Base-by-base conservation (phyloP, 2,113 vertebrate genomes). In the Setophaga petechia region DNA sequence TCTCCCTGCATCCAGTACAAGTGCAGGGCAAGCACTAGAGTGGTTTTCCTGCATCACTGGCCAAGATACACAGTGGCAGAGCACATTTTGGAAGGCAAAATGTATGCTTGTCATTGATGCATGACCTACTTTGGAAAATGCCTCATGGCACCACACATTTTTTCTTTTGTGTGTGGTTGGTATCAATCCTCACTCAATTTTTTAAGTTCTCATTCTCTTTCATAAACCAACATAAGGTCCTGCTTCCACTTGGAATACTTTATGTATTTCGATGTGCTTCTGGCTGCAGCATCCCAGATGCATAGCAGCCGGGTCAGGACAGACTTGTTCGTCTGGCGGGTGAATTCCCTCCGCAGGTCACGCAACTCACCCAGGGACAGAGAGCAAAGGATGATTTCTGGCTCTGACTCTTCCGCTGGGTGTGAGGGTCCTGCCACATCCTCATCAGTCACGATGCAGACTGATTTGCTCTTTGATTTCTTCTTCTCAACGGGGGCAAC, bases 161-260 rank as follows among this genome's bases (percentile, higher is more conserved):
- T 12, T 39, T 66, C 30, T 55, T 55, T 52, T 55, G 10, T 35
- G 2, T 37, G n/a, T 47, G 25, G 18, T 24, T 0, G 0, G 18
- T 72, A 35, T 30, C 0, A 1, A 35, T 72, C n/a, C 22, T 49
- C 39, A 25, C 25, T 83, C 66, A 30, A 30, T 47, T 33, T 39
- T 87, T 83, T 9, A n/a, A 5, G 15, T 54, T 84, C 51, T 66
- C 13, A 24, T 68, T 75, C 49, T 55, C 49, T 41, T 63, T 47
- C 16, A 43, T 10, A 51, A 59, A 59, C 12, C 37, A 54, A 13
- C 6, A 37, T 49, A 17, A 52, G 65, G 24, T 59, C 13, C 59
- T 49, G 14, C 58, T 65, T 82, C 63, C 10, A 43, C 30, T 10
- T 16, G 23, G 23, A 67, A 55, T 20, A 4, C 15, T 54, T 41